Conservation (phyloP, 2,797 vertebrate species). For the Emys orbicularis region DNA sequence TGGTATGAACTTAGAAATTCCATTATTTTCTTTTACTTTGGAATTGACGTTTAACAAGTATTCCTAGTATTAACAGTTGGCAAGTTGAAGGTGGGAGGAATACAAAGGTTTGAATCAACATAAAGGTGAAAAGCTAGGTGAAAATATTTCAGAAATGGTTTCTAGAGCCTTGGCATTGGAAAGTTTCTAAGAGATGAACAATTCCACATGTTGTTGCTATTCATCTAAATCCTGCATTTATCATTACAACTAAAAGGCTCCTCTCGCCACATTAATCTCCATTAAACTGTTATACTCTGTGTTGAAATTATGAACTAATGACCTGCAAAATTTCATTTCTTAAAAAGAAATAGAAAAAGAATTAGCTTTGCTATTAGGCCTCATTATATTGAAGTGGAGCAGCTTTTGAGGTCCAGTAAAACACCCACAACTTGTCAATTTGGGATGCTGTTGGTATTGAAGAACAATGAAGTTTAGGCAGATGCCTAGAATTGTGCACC, state of each 20-base stretch:
- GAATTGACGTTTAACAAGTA: neutral
- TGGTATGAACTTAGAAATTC: neutral
- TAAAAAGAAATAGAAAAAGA: neutral
- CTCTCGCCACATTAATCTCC: neutral
- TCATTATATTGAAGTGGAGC: neutral
- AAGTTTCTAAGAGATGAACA: neutral
- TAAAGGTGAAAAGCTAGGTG: neutral
- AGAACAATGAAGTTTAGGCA: fast-evolving
- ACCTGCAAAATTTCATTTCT: neutral
- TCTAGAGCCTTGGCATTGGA: neutral
- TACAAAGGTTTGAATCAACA: neutral
- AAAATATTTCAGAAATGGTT: neutral
- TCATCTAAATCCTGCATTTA: neutral
- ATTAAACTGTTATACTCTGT: neutral
- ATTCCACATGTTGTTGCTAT: neutral
- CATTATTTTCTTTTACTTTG: neutral
- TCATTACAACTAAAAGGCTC: neutral
- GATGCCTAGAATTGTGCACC: neutral
- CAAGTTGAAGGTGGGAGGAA: neutral
- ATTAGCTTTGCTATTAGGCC: neutral
- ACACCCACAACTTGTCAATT: neutral
- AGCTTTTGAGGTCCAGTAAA: neutral
- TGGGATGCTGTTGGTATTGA: neutral
- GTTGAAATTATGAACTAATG: slow-evolving; percentile 37
- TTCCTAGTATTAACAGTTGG: neutral